Evolutionary conservation across 1,140 invertebrate genomes (phyloP).

Genomic region (Aphelinus atriplicis): DNA sequence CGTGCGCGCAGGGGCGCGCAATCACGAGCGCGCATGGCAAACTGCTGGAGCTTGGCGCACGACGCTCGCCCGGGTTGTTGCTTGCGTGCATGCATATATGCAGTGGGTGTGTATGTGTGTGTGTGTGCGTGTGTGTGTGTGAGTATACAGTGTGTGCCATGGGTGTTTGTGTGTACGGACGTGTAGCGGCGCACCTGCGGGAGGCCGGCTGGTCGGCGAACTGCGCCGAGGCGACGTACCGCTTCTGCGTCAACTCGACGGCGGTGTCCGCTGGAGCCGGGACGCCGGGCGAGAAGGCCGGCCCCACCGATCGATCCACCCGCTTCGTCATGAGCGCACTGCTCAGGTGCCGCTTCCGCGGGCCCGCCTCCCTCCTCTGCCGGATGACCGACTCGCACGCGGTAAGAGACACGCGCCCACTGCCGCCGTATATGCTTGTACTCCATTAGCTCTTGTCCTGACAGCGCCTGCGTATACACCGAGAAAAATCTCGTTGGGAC

Average conservation of each 20-base stretch:
- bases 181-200: constrained; percentile 31
- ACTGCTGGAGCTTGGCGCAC: too few species aligned
- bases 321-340: constrained; percentile 37
- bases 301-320: constrained; percentile 29
- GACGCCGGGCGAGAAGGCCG: neutral
- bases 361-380: constrained; percentile 32
- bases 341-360: constrained; percentile 37
- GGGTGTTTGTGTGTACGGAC: neutral
- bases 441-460: neutral
- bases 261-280: constrained; percentile 6
- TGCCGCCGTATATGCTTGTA: neutral
- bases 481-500: too few species aligned
- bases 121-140: neutral
- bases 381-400: constrained; percentile 30
- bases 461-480: too few species aligned
- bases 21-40: too few species aligned
- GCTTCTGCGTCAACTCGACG: constrained; percentile 33
- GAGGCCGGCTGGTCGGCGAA: constrained; percentile 23
- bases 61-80: neutral
- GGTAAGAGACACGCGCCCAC: constrained; percentile 6
- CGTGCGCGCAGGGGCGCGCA: too few species aligned
- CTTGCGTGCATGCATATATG: neutral
- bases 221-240: constrained; percentile 22
- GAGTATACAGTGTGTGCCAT: neutral
- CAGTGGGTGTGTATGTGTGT: neutral